These are phyloP conservation scores for Crocuta crocuta DNA, from an alignment of 2,113 vertebrate genomes.

Conservation along the genomic window DNA sequence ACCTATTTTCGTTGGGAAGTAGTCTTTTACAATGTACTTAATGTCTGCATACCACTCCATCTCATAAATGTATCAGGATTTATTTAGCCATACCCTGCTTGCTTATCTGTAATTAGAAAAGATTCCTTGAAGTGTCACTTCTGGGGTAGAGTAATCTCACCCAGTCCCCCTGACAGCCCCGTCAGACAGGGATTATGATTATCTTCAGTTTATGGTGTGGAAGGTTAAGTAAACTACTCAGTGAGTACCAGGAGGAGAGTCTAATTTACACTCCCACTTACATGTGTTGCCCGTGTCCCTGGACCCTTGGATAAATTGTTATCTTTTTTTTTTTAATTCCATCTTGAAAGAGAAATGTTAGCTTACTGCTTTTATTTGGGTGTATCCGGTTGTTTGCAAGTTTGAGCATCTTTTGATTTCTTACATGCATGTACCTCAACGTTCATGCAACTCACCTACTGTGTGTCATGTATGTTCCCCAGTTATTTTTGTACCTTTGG, in stretches of 20 bases:
- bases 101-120: neutral
- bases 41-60: neutral
- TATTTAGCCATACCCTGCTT: neutral
- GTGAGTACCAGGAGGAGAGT: no score
- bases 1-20: neutral
- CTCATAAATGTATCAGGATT: neutral
- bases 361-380: neutral
- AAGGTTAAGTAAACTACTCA: neutral
- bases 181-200: neutral
- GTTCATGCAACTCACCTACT: neutral
- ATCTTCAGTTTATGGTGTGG: neutral
- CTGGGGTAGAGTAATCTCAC: neutral
- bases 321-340: neutral
- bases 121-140: neutral
- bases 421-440: neutral
- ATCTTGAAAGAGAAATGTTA: neutral
- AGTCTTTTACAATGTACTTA: neutral
- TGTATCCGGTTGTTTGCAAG: neutral
- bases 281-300: neutral
- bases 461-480: neutral
- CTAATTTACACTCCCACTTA: no score
- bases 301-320: neutral
- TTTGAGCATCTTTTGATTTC: neutral
- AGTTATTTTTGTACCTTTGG: neutral
- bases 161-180: neutral